Conservation (phyloP, 2,797 vertebrate genomes). For the Neopelma chrysocephalum region DNA sequence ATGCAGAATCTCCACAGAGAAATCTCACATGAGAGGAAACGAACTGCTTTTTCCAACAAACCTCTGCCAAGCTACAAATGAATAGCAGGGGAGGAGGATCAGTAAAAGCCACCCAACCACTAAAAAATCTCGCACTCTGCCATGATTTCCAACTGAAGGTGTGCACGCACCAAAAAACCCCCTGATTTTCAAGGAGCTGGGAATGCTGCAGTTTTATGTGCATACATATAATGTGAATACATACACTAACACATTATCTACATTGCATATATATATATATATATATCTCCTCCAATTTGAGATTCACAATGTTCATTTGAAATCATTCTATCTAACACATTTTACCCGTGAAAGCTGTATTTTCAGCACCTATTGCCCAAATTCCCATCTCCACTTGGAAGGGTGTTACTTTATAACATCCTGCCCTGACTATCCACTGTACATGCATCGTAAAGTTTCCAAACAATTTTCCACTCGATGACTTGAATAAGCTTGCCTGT, state of each 20-base stretch:
- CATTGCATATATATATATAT: neutral
- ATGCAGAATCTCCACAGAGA: neutral
- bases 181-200: neutral
- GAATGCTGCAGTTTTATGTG: neutral
- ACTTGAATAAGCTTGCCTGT: neutral
- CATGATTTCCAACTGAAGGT: neutral
- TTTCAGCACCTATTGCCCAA: neutral
- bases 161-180: neutral
- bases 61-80: neutral
- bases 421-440: neutral
- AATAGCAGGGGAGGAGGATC: neutral
- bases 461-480: neutral
- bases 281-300: neutral
- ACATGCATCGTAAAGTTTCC: neutral
- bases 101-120: neutral
- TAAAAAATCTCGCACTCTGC: neutral
- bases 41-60: neutral
- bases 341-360: neutral
- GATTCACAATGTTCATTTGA: neutral
- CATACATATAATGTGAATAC: neutral
- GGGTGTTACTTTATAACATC: neutral
- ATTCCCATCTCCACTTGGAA: neutral
- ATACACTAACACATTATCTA: neutral
- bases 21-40: neutral
- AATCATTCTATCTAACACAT: neutral